Conservation (phyloP, 23 tunicate species). For the Halocynthia roretzi region DNA sequence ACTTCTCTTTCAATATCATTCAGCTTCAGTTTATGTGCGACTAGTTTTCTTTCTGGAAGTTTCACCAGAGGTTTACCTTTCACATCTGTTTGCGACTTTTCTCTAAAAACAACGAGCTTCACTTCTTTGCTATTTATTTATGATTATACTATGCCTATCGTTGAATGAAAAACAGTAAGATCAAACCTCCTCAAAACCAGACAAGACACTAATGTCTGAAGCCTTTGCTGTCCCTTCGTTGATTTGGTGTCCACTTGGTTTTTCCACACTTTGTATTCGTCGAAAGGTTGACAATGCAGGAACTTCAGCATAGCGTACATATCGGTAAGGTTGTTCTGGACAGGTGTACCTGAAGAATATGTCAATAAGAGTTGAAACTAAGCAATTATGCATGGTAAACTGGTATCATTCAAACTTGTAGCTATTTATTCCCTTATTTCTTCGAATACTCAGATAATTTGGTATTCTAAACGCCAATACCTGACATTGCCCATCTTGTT, state of each 20-base stretch:
- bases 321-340: conserved; percentile 73
- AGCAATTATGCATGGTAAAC: background rate
- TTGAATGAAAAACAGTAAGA: too few relatives aligned
- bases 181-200: conserved; percentile 71
- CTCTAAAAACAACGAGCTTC: conserved; percentile 15
- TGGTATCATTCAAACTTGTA: background rate
- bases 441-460: too few relatives aligned
- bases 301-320: conserved; percentile 86
- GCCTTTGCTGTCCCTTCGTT: conserved; percentile 31
- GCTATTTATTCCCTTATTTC: too few relatives aligned
- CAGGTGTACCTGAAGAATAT: conserved; percentile 71
- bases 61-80: conserved; percentile 70
- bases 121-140: background rate
- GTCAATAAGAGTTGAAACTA: background rate
- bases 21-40: conserved; percentile 41
- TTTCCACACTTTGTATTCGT: conserved; percentile 75
- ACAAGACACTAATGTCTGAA: conserved; percentile 75
- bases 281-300: conserved; percentile 69
- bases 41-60: conserved; percentile 42
- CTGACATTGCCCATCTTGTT: conserved; percentile 90
- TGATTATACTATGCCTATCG: background rate
- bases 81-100: conserved; percentile 40
- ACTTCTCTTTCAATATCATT: conserved; percentile 62
- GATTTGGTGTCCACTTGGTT: conserved; percentile 67
- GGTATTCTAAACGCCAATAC: conserved; percentile 4